Conservation (phyloP, 2,113 vertebrate genomes). For the Alosa alosa region DNA sequence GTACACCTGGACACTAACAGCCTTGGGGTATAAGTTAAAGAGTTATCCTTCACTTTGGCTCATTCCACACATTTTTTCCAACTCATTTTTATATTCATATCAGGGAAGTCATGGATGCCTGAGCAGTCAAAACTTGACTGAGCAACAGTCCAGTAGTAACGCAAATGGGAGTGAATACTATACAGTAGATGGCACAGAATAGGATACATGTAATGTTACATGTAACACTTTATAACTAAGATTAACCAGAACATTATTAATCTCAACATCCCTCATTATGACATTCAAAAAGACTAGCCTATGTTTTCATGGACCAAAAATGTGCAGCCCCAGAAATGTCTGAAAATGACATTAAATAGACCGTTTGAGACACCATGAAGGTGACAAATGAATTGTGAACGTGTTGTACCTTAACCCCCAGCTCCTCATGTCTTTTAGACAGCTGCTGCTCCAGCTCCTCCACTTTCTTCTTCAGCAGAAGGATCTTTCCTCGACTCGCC, state of each 20-base stretch:
- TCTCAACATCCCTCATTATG: no score
- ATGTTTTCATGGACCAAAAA: no score
- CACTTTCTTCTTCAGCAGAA: conserved; percentile 81
- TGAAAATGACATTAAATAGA: not conserved
- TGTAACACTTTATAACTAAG: no score
- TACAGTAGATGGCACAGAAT: no score
- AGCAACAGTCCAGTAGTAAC: no score
- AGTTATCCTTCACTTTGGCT: not conserved
- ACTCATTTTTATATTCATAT: no score
- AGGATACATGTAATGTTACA: no score
- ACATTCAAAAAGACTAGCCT: no score
- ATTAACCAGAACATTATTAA: no score
- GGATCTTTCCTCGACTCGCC: conserved; percentile 82
- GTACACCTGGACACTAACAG: not conserved
- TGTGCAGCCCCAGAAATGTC: not conserved
- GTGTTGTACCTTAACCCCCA: conserved; percentile 70
- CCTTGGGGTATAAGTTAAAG: not conserved
- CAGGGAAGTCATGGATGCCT: no score
- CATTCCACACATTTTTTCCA: not conserved
- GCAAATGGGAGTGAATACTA: no score
- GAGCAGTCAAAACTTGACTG: no score
- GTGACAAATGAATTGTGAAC: not conserved
- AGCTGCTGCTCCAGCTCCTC: conserved; percentile 83
- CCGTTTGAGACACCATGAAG: not conserved
- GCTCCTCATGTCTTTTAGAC: conserved; percentile 69